Base-by-base conservation (phyloP, 2,888 invertebrate genomes). In the Acronicta leporina region DNA sequence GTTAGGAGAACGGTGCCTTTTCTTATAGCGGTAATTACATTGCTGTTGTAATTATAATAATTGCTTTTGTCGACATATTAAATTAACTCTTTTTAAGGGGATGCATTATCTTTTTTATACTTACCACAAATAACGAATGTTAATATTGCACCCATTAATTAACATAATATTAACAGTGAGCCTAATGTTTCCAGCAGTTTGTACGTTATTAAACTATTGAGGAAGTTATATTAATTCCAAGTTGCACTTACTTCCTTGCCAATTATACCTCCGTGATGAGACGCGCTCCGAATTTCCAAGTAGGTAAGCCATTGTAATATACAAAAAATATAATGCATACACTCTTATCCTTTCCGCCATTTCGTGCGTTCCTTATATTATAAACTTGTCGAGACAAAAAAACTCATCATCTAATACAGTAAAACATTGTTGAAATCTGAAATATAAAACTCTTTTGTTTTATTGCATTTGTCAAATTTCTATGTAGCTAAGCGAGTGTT, bases 1-100 rank as follows among this genome's bases (percentile, higher is more conserved):
- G 84, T 89, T 86, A 87, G 82, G 86, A 89, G 78, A 81, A 73
- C 80, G 80, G 78, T 86, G 84, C 83, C 85, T 87, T 88, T 88
- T 90, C 87, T 89, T 89, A 84, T 86, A 82, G 81, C 71, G 73
- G 84, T 92, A 92, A 93, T 93, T 91, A 94, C 79, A 83, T 86
- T 79, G 88, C 84, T 84, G 80, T 77, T 81, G 87, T 92, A 91
- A 94, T 94, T 94, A 93, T 90, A 79, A 87, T 93, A 94, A 94
- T 94, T 89, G 92, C 87, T 85, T 88, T 88, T 79, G 84, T 82
- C 82, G 88, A 90, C 89, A 91, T 91, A 89, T 87, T 88, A 86
- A 89, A 90, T 90, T 85, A 87, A 84, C 86, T 82, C 77, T 77
- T 86, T 88, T 88, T 88, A 89, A 88, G 88, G 79, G 80, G 60